Evolutionary conservation across 2,113 vertebrate genomes (phyloP).

Genomic region (Silurus asotus): DNA sequence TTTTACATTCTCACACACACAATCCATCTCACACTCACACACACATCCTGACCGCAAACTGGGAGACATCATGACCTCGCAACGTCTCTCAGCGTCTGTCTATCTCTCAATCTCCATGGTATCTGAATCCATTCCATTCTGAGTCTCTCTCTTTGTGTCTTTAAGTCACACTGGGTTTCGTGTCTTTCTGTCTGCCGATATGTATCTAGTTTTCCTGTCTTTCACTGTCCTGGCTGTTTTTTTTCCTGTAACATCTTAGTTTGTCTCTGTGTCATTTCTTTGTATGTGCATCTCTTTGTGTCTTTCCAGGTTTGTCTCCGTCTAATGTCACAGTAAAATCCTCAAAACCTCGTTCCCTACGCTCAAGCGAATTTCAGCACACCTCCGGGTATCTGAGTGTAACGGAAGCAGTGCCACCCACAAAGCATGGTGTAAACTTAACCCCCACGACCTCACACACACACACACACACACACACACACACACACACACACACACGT

Average conservation of each 20-base stretch:
- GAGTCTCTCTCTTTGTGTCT: background rate
- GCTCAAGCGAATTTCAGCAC: background rate
- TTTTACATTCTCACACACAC: no score
- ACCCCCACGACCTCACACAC: background rate
- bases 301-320: background rate
- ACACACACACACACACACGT: background rate
- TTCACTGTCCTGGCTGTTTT: no score
- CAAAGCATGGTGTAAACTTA: background rate
- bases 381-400: background rate
- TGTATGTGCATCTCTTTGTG: background rate
- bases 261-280: no score
- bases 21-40: no score
- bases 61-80: background rate
- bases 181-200: no score
- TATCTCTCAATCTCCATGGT: background rate
- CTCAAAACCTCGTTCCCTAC: background rate
- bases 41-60: no score
- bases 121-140: background rate
- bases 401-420: background rate
- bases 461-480: conserved; percentile 1
- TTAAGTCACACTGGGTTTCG: no score
- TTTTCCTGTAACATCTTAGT: no score
- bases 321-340: background rate
- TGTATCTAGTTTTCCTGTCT: no score
- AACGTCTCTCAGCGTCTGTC: background rate